A percentile compares a stretch with the other conserved stretches of the same genome.
These are phyloP conservation scores for Leistus spinibarbis DNA, from an alignment of 2,888 invertebrate genomes.

Conservation along the genomic window DNA sequence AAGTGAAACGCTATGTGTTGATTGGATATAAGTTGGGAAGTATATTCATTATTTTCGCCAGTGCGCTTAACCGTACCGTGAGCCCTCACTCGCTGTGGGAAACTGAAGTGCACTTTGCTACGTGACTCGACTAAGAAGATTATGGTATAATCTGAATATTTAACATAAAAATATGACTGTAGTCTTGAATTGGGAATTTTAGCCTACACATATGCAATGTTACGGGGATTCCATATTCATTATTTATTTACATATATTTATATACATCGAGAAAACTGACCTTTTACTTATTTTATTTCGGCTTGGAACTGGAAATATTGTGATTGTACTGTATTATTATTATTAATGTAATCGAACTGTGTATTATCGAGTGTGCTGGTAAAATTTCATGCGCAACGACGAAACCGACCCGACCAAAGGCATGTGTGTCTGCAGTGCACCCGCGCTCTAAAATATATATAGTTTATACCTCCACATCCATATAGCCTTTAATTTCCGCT, in stretches of 20 bases:
- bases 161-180: slow-evolving; percentile 20
- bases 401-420: neutral
- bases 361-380: no score
- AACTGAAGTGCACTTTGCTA: slow-evolving; percentile 18
- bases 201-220: no score
- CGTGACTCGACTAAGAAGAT: slow-evolving; percentile 26
- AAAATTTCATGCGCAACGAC: no score
- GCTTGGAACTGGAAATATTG: no score
- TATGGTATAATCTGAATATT: slow-evolving; percentile 32
- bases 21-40: neutral
- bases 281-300: no score
- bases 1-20: neutral
- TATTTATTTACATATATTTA: no score
- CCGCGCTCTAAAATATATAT: neutral
- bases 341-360: no score
- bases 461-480: neutral
- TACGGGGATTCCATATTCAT: no score
- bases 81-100: neutral
- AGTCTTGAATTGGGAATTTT: no score
- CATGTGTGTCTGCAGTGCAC: neutral
- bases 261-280: no score
- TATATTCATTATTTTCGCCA: neutral
- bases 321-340: no score
- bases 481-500: slow-evolving; percentile 53
- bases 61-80: no score